Base-by-base conservation (phyloP, 1,140 invertebrate genomes). In the Oedothorax gibbosus region DNA sequence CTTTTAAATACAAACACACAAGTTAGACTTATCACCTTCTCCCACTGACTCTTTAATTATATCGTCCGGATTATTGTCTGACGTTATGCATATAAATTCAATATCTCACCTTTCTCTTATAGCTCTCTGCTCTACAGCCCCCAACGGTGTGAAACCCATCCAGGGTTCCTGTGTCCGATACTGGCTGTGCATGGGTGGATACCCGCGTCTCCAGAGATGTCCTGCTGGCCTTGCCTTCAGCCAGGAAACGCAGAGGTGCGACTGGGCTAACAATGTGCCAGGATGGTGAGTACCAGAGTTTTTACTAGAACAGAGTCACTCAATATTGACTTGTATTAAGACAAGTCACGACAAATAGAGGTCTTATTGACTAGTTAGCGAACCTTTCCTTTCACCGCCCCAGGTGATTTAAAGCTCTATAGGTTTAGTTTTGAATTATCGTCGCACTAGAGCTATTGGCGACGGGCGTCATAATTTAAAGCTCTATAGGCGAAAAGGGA, bases 161-260 rank as follows among this genome's bases (percentile, higher is more conserved):
- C 95, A 95, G 87, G 96, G 96, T 90, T 96, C 95, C 7, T 97
- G 96, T 92, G 96, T 96, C 90, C 92, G 95, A 54, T 97, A 97
- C 90, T 97, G 95, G 95, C 94, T 96, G 87, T 97, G 96, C 88
- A 95, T 96, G 89, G 96, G 95, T 50, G 96, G 96, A 5, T 97
- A 97, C 89, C 96, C 96, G n/a, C 93, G 95, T 86, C 92, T 97
- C 0, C 95, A 96, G 89, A 91, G 95, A 65, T 97, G 96, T 89
- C 95, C 96, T 0, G 95, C 96, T n/a, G 96, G 96, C 93, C 89
- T 97, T 81, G 96, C 97, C 0, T 97, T 97, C 90, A 95, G 96
- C 91, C 93, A 95, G 86, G 91, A 94, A 64, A 94, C 95, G 0
- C 89, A 95, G 81, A 91, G 95, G 77, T 97, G 96, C 89, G 95